Percentiles rank a stretch among this genome's conserved stretches.
These are phyloP conservation scores for Deilephila porcellus DNA, from an alignment of 2,888 invertebrate genomes.

Conservation along the genomic window DNA sequence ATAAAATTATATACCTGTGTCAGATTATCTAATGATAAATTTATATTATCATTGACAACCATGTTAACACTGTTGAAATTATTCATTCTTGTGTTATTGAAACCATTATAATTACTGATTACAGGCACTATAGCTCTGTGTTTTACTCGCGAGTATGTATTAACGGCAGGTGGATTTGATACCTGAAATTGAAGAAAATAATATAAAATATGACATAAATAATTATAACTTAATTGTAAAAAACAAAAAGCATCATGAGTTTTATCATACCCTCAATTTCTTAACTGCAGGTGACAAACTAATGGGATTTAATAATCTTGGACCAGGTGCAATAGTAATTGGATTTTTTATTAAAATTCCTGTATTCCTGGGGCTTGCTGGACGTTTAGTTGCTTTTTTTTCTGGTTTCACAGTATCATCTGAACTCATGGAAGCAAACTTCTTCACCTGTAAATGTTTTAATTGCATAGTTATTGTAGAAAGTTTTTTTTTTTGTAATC, in stretches of 20 bases:
- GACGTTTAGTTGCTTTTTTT: conserved; percentile 67
- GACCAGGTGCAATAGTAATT: conserved; percentile 52
- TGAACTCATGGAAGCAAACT: conserved; percentile 73
- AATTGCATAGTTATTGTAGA: neutral
- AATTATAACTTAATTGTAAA: neutral
- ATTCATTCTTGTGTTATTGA: conserved; percentile 43
- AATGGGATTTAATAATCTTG: conserved; percentile 50
- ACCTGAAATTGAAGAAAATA: conserved; percentile 47
- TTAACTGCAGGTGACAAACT: conserved; percentile 54
- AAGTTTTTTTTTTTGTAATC: neutral
- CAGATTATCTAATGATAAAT: conserved; percentile 77
- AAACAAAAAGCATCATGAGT: neutral
- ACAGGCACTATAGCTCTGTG: conserved; percentile 53
- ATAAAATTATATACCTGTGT: conserved; percentile 70
- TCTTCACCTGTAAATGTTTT: conserved; percentile 66
- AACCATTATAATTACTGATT: conserved; percentile 61
- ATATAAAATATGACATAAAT: neutral
- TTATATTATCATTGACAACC: conserved; percentile 69
- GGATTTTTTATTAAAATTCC: conserved; percentile 61
- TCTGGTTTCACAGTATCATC: conserved; percentile 61
- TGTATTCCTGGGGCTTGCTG: conserved; percentile 68
- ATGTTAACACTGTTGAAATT: conserved; percentile 43
- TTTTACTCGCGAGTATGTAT: conserved; percentile 53
- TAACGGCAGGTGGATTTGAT: conserved; percentile 49
- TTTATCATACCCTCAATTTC: conserved; percentile 63